phyloP scores from a whole-genome alignment of 1,140 invertebrate species.

The Diachasma alloeum region DNA sequence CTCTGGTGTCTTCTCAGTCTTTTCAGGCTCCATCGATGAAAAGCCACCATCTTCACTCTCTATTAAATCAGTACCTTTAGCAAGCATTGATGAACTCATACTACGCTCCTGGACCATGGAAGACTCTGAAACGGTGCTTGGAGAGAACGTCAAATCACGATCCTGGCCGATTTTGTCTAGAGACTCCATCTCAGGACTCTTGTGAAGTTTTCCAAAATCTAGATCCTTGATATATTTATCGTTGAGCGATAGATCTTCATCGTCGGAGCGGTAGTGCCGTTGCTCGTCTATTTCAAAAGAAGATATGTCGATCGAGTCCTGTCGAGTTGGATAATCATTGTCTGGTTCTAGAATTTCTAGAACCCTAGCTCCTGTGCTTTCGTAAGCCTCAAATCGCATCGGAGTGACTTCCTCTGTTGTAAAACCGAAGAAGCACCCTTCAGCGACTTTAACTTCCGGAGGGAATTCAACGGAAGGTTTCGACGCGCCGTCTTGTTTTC shows the following conservation, averaged over 20 bases:
- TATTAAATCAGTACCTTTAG: slow-evolving; percentile 4
- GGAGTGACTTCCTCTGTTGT: not conserved
- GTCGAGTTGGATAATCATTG: slow-evolving; percentile 38
- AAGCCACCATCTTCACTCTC: slow-evolving; percentile 26
- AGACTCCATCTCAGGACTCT: slow-evolving; percentile 51
- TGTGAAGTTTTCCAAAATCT: slow-evolving; percentile 41
- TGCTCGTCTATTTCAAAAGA: slow-evolving; percentile 54
- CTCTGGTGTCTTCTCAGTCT: slow-evolving; percentile 14
- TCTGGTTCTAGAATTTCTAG: slow-evolving; percentile 57
- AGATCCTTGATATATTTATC: slow-evolving; percentile 26
- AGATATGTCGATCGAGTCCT: slow-evolving; percentile 57
- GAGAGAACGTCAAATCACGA: slow-evolving; percentile 48
- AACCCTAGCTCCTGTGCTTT: slow-evolving; percentile 52
- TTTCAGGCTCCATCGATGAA: slow-evolving; percentile 25
- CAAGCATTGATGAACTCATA: not conserved
- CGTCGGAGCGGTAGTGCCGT: slow-evolving; percentile 28
- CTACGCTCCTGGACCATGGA: slow-evolving; percentile 44
- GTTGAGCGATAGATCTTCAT: slow-evolving; percentile 30
- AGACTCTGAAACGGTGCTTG: slow-evolving; percentile 51
- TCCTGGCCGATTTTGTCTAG: slow-evolving; percentile 49
- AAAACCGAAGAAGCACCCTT: too few species aligned
- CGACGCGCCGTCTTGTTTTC: not conserved
- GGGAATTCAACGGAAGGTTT: slow-evolving; percentile 2
- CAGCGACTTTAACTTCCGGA: not conserved
- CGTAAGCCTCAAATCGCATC: slow-evolving; percentile 26